These are phyloP conservation scores for Daphoenositta chrysoptera DNA, from an alignment of 2,113 vertebrate genomes.

Conservation along the genomic window DNA sequence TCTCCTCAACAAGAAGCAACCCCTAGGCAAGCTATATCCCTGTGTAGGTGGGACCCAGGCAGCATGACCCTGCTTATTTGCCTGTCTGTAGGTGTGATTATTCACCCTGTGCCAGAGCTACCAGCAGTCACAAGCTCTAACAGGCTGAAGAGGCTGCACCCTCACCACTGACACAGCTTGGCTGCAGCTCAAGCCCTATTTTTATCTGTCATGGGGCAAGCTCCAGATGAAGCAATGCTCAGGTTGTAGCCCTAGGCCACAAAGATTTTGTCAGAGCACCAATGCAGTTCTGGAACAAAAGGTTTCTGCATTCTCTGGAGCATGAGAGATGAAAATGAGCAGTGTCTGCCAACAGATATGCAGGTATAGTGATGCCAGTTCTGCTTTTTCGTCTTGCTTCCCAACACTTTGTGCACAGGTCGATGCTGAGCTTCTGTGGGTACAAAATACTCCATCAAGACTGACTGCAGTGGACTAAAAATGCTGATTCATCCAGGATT, in stretches of 20 bases:
- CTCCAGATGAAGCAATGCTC: background rate
- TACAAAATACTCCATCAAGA: background rate
- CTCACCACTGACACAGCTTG: background rate
- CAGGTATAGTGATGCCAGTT: background rate
- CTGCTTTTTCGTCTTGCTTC: background rate
- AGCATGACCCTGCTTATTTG: background rate
- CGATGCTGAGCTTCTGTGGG: background rate
- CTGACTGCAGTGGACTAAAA: background rate
- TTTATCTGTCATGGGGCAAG: background rate
- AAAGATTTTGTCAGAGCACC: background rate
- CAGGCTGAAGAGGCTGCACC: background rate
- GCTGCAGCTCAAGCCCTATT: background rate
- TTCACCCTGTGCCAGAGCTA: background rate
- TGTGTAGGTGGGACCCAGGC: background rate
- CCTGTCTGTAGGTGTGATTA: background rate
- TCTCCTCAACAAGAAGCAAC: background rate
- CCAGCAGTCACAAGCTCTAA: background rate
- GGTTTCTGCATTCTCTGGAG: background rate
- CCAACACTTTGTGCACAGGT: background rate
- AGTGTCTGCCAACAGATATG: background rate
- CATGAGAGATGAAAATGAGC: background rate
- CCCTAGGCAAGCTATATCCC: background rate
- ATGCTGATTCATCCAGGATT: background rate
- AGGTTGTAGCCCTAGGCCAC: background rate
- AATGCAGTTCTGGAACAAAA: background rate